Conservation (phyloP, 2,113 vertebrate species). For the Prochilodus magdalenae region DNA sequence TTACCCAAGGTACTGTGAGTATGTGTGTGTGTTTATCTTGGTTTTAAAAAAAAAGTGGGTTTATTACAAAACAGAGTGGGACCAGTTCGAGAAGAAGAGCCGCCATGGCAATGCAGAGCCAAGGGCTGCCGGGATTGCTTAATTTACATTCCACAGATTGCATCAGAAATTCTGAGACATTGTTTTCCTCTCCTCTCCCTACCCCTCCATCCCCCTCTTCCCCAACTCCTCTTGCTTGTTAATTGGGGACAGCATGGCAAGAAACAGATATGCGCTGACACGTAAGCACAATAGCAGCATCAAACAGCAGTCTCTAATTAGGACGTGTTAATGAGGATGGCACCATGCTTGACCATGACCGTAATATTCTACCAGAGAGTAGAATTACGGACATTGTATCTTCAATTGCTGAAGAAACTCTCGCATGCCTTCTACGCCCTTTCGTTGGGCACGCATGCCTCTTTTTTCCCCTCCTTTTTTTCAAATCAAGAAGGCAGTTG, state of each 20-base stretch:
- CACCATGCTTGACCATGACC: conserved; percentile 52
- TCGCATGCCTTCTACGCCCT: neutral
- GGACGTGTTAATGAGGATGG: conserved; percentile 50
- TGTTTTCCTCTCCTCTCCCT: conserved; percentile 8
- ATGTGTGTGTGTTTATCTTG: conserved; percentile 58
- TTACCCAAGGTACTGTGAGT: conserved; percentile 61
- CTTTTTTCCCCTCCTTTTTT: neutral
- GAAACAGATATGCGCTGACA: conserved; percentile 69
- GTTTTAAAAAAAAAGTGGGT: conserved; percentile 56
- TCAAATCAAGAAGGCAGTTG: conserved; percentile 58
- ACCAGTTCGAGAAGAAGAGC: conserved; percentile 52
- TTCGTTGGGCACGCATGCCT: neutral
- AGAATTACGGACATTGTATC: neutral
- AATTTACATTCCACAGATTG: conserved; percentile 73
- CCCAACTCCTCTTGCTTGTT: conserved; percentile 44
- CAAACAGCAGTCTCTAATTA: conserved; percentile 65
- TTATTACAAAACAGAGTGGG: conserved; percentile 63
- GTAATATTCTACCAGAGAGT: conserved; percentile 38
- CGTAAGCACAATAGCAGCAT: conserved; percentile 65
- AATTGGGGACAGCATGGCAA: conserved; percentile 69
- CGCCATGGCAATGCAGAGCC: conserved; percentile 48
- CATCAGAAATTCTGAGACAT: conserved; percentile 71
- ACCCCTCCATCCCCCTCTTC: neutral
- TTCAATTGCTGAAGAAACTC: conserved; percentile 25
- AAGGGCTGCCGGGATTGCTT: conserved; percentile 63